Evolutionary conservation across 2,888 invertebrate genomes (phyloP).

Genomic region (Helobdella robusta): DNA sequence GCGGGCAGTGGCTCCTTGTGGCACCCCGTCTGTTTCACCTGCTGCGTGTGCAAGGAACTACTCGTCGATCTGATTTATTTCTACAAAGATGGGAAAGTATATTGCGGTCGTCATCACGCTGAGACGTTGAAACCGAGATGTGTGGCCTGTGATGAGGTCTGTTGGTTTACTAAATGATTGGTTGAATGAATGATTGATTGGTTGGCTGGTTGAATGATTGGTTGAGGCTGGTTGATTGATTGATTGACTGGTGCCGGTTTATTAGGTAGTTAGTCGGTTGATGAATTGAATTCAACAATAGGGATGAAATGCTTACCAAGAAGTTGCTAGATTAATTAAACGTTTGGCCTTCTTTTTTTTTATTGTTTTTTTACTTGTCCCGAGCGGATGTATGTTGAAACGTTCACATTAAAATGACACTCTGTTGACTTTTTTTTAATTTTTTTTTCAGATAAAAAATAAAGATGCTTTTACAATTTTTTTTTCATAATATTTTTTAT

Average conservation of each 20-base stretch:
- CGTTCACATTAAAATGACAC: too few relatives aligned
- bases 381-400: too few relatives aligned
- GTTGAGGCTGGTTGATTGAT: background rate
- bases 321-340: background rate
- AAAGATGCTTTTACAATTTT: too few relatives aligned
- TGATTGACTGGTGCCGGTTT: background rate
- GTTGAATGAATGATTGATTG: too few relatives aligned
- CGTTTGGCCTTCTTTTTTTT: background rate
- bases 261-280: background rate
- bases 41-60: conserved; percentile 80
- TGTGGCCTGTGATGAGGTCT: conserved; percentile 91
- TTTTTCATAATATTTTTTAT: too few relatives aligned
- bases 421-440: too few relatives aligned
- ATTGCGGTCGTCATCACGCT: conserved; percentile 93
- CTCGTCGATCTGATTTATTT: conserved; percentile 96
- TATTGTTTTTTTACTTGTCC: background rate
- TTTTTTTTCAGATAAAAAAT: too few relatives aligned
- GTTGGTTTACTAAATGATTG: too few relatives aligned
- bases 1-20: conserved; percentile 68
- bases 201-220: too few relatives aligned
- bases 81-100: conserved; percentile 71
- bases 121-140: conserved; percentile 92
- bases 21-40: conserved; percentile 92
- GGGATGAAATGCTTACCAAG: too few relatives aligned
- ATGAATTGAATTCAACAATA: too few relatives aligned